A percentile compares a stretch with the other conserved stretches of the same genome.
Evolutionary conservation across 2,797 vertebrate species (phyloP).

Genomic region (Phalanger gymnotis): DNA sequence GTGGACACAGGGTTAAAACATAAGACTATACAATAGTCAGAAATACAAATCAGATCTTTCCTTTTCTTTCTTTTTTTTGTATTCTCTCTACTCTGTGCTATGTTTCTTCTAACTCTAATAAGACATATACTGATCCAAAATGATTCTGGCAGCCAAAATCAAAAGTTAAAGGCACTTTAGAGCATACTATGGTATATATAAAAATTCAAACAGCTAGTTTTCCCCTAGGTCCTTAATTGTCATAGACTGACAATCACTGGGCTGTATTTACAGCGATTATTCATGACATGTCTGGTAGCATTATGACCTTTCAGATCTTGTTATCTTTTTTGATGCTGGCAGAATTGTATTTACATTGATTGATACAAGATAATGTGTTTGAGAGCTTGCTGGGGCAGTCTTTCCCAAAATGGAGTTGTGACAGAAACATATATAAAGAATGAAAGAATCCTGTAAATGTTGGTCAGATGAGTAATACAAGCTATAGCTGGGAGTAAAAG

Average conservation of each 20-base stretch:
- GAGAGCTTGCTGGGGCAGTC: slow-evolving; percentile 74
- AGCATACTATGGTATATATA: slow-evolving; percentile 65
- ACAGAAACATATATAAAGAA: slow-evolving; percentile 47
- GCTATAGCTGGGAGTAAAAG: slow-evolving; percentile 54
- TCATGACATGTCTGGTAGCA: slow-evolving; percentile 82
- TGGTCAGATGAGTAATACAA: slow-evolving; percentile 59
- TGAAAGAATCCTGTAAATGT: slow-evolving; percentile 53
- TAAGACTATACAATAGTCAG: background rate
- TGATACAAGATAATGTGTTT: slow-evolving; percentile 79
- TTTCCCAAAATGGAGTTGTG: slow-evolving; percentile 46
- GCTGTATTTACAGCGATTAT: slow-evolving; percentile 79
- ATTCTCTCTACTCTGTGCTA: background rate
- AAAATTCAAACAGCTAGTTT: slow-evolving; percentile 73
- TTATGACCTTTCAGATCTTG: slow-evolving; percentile 84
- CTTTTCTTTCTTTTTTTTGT: background rate
- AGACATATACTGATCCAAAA: background rate
- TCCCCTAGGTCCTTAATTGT: slow-evolving; percentile 75
- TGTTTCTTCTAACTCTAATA: background rate
- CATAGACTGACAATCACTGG: slow-evolving; percentile 76
- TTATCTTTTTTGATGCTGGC: slow-evolving; percentile 84
- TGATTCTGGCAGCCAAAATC: slow-evolving; percentile 56
- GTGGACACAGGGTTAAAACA: background rate
- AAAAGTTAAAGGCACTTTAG: slow-evolving; percentile 68
- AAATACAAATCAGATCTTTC: slow-evolving; percentile 29
- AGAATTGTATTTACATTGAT: slow-evolving; percentile 86